phyloP scores from a whole-genome alignment of 2,888 invertebrate genomes.

The Eupithecia insigniata region DNA sequence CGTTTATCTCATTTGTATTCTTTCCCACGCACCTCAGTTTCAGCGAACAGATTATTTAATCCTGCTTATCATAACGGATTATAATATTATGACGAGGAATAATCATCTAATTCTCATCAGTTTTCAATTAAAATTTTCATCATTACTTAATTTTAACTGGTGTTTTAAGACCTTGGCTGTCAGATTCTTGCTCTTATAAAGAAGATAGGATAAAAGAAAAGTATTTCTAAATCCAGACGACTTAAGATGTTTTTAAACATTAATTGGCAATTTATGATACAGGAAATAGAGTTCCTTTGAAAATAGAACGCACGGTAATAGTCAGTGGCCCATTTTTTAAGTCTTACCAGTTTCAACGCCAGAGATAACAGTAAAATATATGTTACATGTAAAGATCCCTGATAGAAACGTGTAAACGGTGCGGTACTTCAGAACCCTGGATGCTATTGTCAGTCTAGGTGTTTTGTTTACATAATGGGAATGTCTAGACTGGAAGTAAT shows the following conservation, averaged over 20 bases:
- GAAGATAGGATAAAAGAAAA: slow-evolving; percentile 3
- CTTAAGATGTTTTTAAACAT: slow-evolving; percentile 11
- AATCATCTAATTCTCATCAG: background rate
- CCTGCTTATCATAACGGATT: slow-evolving; percentile 29
- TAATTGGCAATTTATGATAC: slow-evolving; percentile 16
- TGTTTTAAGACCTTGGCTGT: slow-evolving; percentile 2
- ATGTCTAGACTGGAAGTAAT: background rate
- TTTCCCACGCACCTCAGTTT: slow-evolving; percentile 41
- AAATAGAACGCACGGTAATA: slow-evolving; percentile 35
- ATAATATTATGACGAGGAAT: slow-evolving; percentile 7
- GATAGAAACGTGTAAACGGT: background rate
- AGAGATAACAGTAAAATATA: slow-evolving; percentile 36
- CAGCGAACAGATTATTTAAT: slow-evolving; percentile 40
- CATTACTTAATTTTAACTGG: background rate
- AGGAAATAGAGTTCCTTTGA: slow-evolving; percentile 28
- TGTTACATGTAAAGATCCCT: slow-evolving; percentile 23
- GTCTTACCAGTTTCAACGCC: slow-evolving; percentile 20
- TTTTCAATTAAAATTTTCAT: slow-evolving; percentile 1
- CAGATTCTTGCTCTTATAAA: background rate
- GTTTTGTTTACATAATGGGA: background rate
- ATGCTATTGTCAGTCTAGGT: background rate
- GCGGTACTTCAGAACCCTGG: too few relatives aligned
- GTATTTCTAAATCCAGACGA: slow-evolving; percentile 1
- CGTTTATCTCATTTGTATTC: slow-evolving; percentile 31
- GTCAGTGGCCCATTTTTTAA: slow-evolving; percentile 35